Conservation (phyloP, 2,797 vertebrate genomes). For the Urophycis tenuis region DNA sequence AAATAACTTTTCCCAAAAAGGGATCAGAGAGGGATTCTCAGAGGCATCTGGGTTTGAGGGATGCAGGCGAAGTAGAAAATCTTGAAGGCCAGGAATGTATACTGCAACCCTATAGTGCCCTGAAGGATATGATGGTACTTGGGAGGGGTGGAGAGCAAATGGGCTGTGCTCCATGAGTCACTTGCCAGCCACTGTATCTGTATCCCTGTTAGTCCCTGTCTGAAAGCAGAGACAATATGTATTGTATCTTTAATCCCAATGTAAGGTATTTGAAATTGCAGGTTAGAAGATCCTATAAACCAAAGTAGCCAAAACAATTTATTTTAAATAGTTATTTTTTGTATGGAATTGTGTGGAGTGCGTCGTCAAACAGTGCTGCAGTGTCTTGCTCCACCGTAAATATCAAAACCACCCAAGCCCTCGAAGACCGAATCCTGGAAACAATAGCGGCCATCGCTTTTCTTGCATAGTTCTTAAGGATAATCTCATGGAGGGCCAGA, state of each 20-base stretch:
- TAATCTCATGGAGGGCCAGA: conserved; percentile 69
- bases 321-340: background rate
- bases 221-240: conserved; percentile 22
- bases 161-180: conserved; percentile 77
- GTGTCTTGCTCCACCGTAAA: conserved; percentile 77
- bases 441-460: conserved; percentile 60
- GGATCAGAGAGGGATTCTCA: conserved; percentile 64
- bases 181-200: conserved; percentile 78
- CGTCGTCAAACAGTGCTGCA: conserved; percentile 66
- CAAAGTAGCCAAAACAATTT: background rate
- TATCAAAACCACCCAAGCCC: conserved; percentile 66
- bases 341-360: conserved; percentile 33
- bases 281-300: background rate
- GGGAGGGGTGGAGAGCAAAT: conserved; percentile 62
- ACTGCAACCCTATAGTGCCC: conserved; percentile 72
- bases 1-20: conserved; percentile 75
- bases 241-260: background rate
- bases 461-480: conserved; percentile 68
- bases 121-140: conserved; percentile 67
- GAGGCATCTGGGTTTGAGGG: conserved; percentile 48
- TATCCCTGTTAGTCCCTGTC: conserved; percentile 65
- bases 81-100: conserved; percentile 62
- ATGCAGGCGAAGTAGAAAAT: conserved; percentile 68
- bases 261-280: background rate
- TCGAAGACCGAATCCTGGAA: conserved; percentile 60